phyloP scores from a whole-genome alignment of 2,888 invertebrate genomes.

The Pterobdella sp. region DNA sequence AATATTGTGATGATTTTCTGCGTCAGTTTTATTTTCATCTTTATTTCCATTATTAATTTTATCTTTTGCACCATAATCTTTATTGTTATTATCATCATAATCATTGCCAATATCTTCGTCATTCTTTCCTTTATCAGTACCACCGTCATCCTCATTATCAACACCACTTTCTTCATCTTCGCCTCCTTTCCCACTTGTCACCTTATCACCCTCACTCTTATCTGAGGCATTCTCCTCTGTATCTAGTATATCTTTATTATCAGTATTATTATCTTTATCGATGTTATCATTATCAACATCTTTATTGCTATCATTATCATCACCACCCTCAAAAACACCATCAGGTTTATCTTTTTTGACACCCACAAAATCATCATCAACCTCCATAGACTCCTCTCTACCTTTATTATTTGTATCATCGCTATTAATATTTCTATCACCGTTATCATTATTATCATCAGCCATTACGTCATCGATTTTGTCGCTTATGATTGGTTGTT shows the following conservation, averaged over 20 bases:
- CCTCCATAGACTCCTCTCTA: background rate
- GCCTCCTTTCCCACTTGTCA: background rate
- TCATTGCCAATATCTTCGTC: background rate
- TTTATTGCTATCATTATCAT: background rate
- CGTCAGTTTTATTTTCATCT: background rate
- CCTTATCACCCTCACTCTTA: constrained; percentile 30
- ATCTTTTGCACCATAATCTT: background rate
- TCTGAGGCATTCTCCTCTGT: constrained; percentile 40
- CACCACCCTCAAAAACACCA: background rate
- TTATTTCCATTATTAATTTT: no score
- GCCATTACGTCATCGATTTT: background rate
- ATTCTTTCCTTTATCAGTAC: background rate
- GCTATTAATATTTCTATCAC: background rate
- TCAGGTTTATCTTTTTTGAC: background rate
- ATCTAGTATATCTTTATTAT: constrained; percentile 20
- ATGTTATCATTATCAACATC: background rate
- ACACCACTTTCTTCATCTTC: background rate
- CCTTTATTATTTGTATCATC: background rate
- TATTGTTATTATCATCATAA: background rate
- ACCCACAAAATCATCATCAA: background rate
- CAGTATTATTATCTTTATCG: background rate
- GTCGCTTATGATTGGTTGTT: no score
- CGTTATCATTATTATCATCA: constrained; percentile 12
- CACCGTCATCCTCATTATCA: background rate
- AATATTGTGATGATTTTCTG: background rate